A percentile compares a stretch with the other conserved stretches of the same genome.
Conservation (phyloP, 2,888 invertebrate genomes). For the Prosopocoilus inquinatus region DNA sequence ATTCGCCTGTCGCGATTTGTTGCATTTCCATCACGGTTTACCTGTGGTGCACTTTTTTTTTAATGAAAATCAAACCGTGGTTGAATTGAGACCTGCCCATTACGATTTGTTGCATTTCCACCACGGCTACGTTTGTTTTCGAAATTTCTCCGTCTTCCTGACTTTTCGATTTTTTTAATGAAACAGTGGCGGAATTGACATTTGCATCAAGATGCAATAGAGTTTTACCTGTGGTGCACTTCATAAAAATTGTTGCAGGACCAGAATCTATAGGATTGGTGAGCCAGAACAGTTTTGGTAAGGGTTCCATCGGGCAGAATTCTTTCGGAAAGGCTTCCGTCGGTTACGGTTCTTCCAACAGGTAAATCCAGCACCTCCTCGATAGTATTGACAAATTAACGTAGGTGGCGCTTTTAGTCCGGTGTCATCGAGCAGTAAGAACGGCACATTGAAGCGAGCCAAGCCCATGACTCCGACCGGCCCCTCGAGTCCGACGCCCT, state of each 20-base stretch:
- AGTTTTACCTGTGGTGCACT: constrained; percentile 11
- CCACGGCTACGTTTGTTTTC: no score
- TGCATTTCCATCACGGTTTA: no score
- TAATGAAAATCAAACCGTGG: no score
- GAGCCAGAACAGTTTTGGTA: constrained; percentile 43
- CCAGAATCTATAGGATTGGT: constrained; percentile 40
- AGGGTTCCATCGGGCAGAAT: constrained; percentile 39
- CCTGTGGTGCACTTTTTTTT: no score
- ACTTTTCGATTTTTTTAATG: no score
- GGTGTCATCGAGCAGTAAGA: constrained; percentile 46
- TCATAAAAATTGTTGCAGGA: constrained; percentile 28
- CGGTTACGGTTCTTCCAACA: constrained; percentile 46
- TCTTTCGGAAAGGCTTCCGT: constrained; percentile 48
- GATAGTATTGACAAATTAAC: constrained; percentile 29
- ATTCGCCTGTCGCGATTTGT: no score
- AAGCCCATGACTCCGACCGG: constrained; percentile 28
- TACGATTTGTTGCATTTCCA: no score
- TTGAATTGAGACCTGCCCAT: no score
- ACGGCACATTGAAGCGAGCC: constrained; percentile 44
- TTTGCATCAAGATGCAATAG: constrained; percentile 4
- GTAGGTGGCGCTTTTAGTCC: constrained; percentile 41
- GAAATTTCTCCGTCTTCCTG: no score
- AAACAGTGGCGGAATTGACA: no score
- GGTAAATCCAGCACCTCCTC: constrained; percentile 50
- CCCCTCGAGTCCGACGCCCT: constrained; percentile 40